These are phyloP conservation scores for Oreamnos americanus DNA, from an alignment of 2,113 vertebrate species.

Conservation along the genomic window DNA sequence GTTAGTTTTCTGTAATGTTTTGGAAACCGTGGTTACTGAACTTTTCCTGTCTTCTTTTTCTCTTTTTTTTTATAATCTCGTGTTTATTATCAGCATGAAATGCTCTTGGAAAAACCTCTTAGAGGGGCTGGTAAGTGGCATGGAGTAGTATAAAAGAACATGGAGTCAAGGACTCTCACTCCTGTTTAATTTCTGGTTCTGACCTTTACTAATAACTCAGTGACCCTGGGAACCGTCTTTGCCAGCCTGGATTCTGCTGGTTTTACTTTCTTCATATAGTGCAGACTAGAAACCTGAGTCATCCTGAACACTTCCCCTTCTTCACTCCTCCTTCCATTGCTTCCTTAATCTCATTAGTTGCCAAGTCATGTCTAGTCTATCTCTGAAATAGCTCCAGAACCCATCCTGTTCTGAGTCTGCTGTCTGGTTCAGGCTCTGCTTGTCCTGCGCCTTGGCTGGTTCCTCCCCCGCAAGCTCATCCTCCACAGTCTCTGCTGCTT, in stretches of 20 bases:
- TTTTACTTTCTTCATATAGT: not conserved
- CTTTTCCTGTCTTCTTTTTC: not conserved
- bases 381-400: conserved; percentile 63
- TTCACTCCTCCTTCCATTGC: conserved; percentile 12
- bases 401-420: not conserved
- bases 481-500: not conserved
- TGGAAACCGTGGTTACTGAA: not conserved
- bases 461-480: not conserved
- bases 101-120: not conserved
- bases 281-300: conserved; percentile 60
- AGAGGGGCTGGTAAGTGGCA: not conserved
- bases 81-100: conserved; percentile 40
- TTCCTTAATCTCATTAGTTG: conserved; percentile 61
- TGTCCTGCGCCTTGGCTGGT: not conserved
- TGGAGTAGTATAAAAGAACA: not conserved
- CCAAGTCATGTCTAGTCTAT: conserved; percentile 70
- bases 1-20: conserved; percentile 16
- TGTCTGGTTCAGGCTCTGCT: conserved; percentile 49
- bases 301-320: conserved; percentile 24
- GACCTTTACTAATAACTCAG: not conserved
- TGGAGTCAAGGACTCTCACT: not conserved
- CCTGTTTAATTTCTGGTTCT: conserved; percentile 27
- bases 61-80: not conserved
- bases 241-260: not conserved
- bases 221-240: not conserved